Base-by-base conservation (phyloP, 2,113 vertebrate species). In the Speoplatyrhinus poulsoni region DNA sequence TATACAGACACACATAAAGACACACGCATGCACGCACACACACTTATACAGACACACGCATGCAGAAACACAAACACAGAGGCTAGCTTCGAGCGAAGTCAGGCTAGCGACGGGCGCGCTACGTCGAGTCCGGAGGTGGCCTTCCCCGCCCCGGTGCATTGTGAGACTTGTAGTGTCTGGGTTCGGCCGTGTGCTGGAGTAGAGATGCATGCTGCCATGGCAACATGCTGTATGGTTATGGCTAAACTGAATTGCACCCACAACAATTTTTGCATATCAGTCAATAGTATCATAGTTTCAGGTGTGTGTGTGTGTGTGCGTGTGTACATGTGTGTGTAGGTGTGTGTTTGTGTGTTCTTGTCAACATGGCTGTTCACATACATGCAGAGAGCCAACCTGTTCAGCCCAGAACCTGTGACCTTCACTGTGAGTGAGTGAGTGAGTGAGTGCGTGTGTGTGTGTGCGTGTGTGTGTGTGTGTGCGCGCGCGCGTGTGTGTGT, bases 131-230 rank as follows among this genome's bases (percentile, higher is more conserved):
- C 19, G 19, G 19, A 19, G 19, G 19, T 19, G 19, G 2, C 19
- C 19, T 19, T 19, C 19, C 19, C 19, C 85, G 83, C 76, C 76
- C 82, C 80, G 60, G 70, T 89, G 83, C 78, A 85, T 85, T 89
- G 76, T 90, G 82, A 67, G 80, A 57, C 84, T 71, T 84, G 81
- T 84, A 86, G 87, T 86, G 82, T 85, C 84, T 87, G 85, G 88
- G 86, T 26, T 26, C 26, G 26, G 26, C 26, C 26, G 2, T 26
- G 26, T 26, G 26, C 26, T 26, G 26, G 26, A 2, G 2, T 26
- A 26, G 26, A 26, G 26, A 26, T 26, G 26, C 26, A 26, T 26
- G 26, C 26, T 26, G 26, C 26, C 26, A 26, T 26, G 26, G 26
- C 26, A 26, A 26, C 19, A 26, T 26, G 19, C 19, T 26, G 19